phyloP scores from a whole-genome alignment of 2,888 invertebrate species.

The Argynnis bischoffii region DNA sequence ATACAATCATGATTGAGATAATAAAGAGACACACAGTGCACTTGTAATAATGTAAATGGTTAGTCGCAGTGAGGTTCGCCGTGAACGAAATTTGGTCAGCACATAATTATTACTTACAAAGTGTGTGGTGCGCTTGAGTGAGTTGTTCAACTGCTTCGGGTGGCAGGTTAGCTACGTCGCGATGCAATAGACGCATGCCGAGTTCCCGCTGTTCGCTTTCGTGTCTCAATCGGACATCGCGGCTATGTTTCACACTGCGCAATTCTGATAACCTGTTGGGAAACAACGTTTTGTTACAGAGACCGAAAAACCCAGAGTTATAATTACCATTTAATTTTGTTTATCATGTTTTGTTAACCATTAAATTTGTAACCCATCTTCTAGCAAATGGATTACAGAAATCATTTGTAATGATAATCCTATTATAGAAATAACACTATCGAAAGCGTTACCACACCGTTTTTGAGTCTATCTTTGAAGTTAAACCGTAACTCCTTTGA shows the following conservation, averaged over 20 bases:
- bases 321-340: neutral
- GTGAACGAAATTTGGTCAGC: too few species aligned
- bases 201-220: conserved; percentile 89
- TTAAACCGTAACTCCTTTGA: too few species aligned
- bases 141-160: conserved; percentile 88
- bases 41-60: neutral
- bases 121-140: conserved; percentile 88
- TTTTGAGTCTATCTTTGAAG: too few species aligned
- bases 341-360: neutral
- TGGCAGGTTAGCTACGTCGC: conserved; percentile 87
- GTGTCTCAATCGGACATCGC: conserved; percentile 88
- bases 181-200: conserved; percentile 88
- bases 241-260: conserved; percentile 87
- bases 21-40: neutral
- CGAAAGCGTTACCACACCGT: too few species aligned
- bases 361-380: too few species aligned
- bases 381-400: too few species aligned
- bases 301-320: too few species aligned
- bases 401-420: too few species aligned
- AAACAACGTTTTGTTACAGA: neutral
- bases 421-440: too few species aligned
- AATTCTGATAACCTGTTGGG: conserved; percentile 85
- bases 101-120: conserved; percentile 82
- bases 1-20: neutral
- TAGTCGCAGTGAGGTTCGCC: neutral